These are phyloP conservation scores for Polypedilum pembai DNA, from an alignment of 1,140 invertebrate species.

Conservation along the genomic window DNA sequence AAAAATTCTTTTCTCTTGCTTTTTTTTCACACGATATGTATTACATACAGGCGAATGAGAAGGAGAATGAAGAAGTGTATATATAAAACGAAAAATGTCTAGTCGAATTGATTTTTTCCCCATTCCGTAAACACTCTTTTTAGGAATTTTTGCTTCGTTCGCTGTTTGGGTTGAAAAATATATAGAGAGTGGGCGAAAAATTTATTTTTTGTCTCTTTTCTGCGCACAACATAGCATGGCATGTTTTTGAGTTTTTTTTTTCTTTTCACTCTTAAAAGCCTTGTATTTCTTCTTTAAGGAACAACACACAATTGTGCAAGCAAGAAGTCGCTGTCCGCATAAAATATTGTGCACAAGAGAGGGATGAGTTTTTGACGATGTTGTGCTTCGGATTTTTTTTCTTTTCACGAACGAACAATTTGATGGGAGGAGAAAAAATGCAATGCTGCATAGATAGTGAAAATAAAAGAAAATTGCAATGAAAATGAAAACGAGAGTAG, in stretches of 20 bases:
- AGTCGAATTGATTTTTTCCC: conserved; percentile 25
- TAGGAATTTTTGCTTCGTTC: background rate
- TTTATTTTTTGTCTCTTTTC: background rate
- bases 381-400: background rate
- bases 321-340: conserved; percentile 3
- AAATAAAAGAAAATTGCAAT: conserved; percentile 16
- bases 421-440: background rate
- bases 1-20: conserved; percentile 7
- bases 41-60: background rate
- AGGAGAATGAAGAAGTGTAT: background rate
- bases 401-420: background rate
- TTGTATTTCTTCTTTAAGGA: background rate
- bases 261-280: background rate
- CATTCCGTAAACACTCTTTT: conserved; percentile 6
- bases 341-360: background rate
- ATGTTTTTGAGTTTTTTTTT: background rate
- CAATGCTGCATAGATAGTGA: background rate
- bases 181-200: background rate
- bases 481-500: conserved; percentile 25
- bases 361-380: background rate
- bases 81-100: background rate
- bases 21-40: background rate
- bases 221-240: background rate
- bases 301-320: background rate
- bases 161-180: background rate